Base-by-base conservation (phyloP, 2,888 invertebrate species). In the Synanthedon andrenaeformis region DNA sequence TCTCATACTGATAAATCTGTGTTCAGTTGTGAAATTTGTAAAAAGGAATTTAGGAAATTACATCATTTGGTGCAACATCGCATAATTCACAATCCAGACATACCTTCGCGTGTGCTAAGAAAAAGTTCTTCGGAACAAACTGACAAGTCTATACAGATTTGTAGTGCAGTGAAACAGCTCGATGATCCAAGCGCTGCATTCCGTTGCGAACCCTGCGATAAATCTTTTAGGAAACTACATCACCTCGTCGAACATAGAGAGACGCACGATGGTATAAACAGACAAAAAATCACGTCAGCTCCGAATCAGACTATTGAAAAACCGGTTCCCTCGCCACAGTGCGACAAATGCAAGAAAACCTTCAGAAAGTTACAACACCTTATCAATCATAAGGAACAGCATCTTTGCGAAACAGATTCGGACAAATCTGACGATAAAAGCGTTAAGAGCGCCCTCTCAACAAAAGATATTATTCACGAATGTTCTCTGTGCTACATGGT, bases 401-500 rank as follows among this genome's bases (percentile, higher is more conserved):
- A 81, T 65, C 88, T 87, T 60, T 58, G 72, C 1, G 86, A 87
- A 53, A 76, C 79, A 0, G 73, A 75, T 59, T 80, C 82, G 0
- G 86, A 86, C 58, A 86, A 84, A 60, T 81, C 83, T 0, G 85
- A 86, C 55, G 84, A 84, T 54, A 86, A 83, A 62, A 83, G 82
- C 62, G 76, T 79, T 1, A 79, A 84, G 55, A 84, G 83, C 61
- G 71, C 79, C 0, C 61, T 86, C 35, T 84, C 85, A 2, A 82
- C 88, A 12, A 85, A 74, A 66, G 88, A 88, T 55, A 88, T 88
- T 52, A 88, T 88, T 62, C 88, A 88, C 52, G 88, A 88, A 65
- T 88, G 88, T 62, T 77, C 87, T 42, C 74, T 85, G 13, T 88
- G 88, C 60, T 88, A 88, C 58, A 88, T 88, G 88, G 88, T 88